These are phyloP conservation scores for Austrofundulus limnaeus DNA, from an alignment of 2,113 vertebrate species.

Conservation along the genomic window DNA sequence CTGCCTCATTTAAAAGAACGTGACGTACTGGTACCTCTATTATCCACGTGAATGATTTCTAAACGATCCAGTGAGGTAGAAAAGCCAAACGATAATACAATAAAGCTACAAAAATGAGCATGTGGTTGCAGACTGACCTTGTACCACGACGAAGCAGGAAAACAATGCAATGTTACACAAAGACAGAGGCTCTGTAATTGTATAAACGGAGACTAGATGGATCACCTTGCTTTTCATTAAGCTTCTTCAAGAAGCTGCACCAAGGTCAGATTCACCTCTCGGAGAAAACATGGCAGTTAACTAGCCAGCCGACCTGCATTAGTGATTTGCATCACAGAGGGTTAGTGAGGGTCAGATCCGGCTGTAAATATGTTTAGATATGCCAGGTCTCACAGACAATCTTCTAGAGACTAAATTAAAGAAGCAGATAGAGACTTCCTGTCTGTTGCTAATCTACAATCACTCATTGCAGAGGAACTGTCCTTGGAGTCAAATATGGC, in stretches of 20 bases:
- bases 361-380: slow-evolving; percentile 23
- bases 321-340: not conserved
- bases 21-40: not conserved
- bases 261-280: slow-evolving; percentile 9
- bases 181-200: slow-evolving; percentile 13
- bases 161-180: not conserved
- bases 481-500: not conserved
- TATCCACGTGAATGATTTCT: slow-evolving; percentile 3
- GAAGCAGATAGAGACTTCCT: slow-evolving; percentile 23
- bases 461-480: not conserved
- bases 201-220: slow-evolving; percentile 17
- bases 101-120: not conserved
- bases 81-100: slow-evolving; percentile 1
- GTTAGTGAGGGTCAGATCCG: slow-evolving; percentile 27
- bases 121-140: slow-evolving; percentile 6
- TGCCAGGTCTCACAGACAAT: slow-evolving; percentile 10
- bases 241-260: slow-evolving; percentile 16
- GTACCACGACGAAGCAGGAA: slow-evolving; percentile 4
- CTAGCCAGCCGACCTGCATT: not conserved
- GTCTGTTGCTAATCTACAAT: not conserved
- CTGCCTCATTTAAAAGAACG: not conserved
- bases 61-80: not conserved
- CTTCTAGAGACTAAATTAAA: slow-evolving; percentile 16
- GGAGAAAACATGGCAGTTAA: not conserved
- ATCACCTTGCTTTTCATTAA: slow-evolving; percentile 19